phyloP scores from a whole-genome alignment of 2,888 invertebrate genomes.

The Mongoloraphidia duomilia region DNA sequence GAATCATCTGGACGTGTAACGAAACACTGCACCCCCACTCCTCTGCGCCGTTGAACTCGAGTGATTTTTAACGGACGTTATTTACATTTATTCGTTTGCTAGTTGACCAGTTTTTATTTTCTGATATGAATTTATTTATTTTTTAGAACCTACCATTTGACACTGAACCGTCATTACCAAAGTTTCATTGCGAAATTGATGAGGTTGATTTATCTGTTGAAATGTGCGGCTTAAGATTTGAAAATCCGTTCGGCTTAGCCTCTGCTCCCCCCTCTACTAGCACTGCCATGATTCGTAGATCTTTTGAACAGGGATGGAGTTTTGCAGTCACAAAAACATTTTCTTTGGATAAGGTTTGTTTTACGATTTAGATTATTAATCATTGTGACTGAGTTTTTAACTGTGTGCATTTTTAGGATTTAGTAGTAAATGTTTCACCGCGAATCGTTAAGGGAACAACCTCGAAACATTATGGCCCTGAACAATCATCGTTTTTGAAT shows the following conservation, averaged over 20 bases:
- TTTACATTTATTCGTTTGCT: neutral
- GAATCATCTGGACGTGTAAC: neutral
- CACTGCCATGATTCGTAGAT: conserved; percentile 85
- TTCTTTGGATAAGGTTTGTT: conserved; percentile 70
- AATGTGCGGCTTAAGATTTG: conserved; percentile 84
- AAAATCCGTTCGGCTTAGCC: conserved; percentile 94
- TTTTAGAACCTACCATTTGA: conserved; percentile 44
- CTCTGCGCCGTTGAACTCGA: neutral
- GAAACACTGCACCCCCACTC: neutral
- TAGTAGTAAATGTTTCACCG: conserved; percentile 94
- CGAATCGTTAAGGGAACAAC: conserved; percentile 90
- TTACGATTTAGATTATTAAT: neutral
- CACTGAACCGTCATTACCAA: conserved; percentile 61
- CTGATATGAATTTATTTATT: conserved; percentile 8
- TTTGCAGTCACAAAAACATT: conserved; percentile 98
- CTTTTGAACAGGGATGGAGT: conserved; percentile 94
- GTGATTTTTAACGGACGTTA: neutral
- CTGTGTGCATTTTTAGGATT: conserved; percentile 43
- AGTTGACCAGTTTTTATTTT: neutral
- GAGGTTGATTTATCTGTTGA: conserved; percentile 86
- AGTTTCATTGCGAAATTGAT: conserved; percentile 87
- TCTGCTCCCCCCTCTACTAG: conserved; percentile 94
- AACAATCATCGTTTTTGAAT: conserved; percentile 92
- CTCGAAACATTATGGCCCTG: conserved; percentile 85
- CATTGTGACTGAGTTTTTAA: neutral